A percentile compares a stretch with the other conserved stretches of the same genome.
These are phyloP conservation scores for Malurus alboscapulatus DNA, from an alignment of 2,113 vertebrate genomes.

Conservation along the genomic window DNA sequence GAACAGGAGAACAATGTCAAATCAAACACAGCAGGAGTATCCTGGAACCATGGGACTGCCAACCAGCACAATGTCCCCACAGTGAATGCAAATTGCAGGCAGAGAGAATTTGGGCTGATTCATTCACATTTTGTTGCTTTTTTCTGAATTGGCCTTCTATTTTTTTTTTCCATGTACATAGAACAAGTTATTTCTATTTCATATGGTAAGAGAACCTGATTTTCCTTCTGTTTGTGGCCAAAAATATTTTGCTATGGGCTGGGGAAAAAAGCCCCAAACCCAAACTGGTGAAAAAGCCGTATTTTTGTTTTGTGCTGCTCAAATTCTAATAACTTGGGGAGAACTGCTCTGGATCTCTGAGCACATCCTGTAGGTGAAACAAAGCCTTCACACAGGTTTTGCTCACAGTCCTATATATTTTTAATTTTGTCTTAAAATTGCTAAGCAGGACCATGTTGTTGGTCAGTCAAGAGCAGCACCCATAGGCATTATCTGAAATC, in stretches of 20 bases:
- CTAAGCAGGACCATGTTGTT: background rate
- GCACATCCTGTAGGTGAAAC: background rate
- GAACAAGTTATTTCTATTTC: background rate
- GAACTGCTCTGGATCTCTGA: background rate
- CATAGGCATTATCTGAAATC: background rate
- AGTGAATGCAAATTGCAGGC: background rate
- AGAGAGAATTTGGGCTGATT: background rate
- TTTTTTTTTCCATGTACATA: background rate
- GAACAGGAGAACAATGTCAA: background rate
- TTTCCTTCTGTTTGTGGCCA: background rate
- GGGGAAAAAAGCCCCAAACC: rapidly evolving
- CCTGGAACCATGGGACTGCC: background rate
- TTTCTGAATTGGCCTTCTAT: background rate
- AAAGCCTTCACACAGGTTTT: background rate
- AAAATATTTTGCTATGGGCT: background rate
- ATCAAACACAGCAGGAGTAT: background rate
- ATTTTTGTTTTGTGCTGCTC: background rate
- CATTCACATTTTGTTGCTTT: background rate
- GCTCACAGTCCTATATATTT: background rate
- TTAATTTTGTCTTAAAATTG: background rate
- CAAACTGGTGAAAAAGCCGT: too few relatives aligned
- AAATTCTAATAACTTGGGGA: background rate
- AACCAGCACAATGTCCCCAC: background rate
- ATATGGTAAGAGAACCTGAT: background rate
- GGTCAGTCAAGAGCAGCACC: background rate